A percentile compares a stretch with the other conserved stretches of the same genome.
phyloP scores from a whole-genome alignment of 2,888 invertebrate species.

The Protula sp. region DNA sequence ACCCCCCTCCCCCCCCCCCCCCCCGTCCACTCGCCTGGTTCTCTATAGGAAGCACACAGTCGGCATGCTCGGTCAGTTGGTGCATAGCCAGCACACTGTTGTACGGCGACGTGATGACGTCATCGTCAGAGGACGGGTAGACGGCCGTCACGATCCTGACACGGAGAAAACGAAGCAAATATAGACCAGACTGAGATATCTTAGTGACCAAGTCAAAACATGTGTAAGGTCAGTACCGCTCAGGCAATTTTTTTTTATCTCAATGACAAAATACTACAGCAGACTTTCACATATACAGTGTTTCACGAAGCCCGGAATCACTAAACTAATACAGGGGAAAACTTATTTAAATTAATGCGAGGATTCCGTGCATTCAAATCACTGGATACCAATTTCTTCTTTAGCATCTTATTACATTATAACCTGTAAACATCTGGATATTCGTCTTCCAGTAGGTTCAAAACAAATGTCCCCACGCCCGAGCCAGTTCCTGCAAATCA shows the following conservation, averaged over 20 bases:
- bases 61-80: conserved; percentile 52
- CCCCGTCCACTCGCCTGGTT: too few species aligned
- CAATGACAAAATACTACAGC: too few species aligned
- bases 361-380: not conserved
- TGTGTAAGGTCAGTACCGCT: too few species aligned
- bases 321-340: not conserved
- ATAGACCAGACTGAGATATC: not conserved
- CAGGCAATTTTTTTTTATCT: too few species aligned
- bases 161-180: conserved; percentile 30
- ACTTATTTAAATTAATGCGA: not conserved
- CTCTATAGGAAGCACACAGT: conserved; percentile 56
- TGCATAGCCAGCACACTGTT: conserved; percentile 54
- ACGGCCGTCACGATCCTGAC: conserved; percentile 56
- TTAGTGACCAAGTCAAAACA: too few species aligned
- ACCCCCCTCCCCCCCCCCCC: too few species aligned
- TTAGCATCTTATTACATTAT: not conserved
- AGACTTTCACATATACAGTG: too few species aligned
- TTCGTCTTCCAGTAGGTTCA: conserved; percentile 51
- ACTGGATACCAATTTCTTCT: not conserved
- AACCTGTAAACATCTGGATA: conserved; percentile 54
- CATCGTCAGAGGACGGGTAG: conserved; percentile 55
- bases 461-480: conserved; percentile 53
- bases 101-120: conserved; percentile 56
- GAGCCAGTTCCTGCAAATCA: conserved; percentile 51
- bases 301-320: too few species aligned